Evolutionary conservation across 2,113 vertebrate species (phyloP).

Genomic region (Ellobius talpinus): DNA sequence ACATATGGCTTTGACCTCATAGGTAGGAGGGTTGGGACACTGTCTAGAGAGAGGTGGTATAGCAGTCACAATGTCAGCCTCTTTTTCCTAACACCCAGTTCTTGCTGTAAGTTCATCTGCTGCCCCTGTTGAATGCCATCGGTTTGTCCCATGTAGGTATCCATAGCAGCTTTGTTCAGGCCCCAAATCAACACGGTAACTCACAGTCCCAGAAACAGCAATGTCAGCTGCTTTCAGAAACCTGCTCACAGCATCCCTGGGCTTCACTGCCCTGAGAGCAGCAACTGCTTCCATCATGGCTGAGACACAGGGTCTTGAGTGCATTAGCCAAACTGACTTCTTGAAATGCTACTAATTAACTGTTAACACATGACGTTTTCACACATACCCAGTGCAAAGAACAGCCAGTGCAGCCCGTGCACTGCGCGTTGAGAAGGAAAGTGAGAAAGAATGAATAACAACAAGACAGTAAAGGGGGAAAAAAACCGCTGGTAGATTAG

Average conservation of each 20-base stretch:
- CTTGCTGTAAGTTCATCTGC: not conserved
- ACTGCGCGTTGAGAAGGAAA: not conserved
- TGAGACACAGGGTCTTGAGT: not conserved
- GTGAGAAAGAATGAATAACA: not conserved
- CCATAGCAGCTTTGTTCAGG: not conserved
- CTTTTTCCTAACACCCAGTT: not conserved
- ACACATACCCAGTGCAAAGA: constrained; percentile 40
- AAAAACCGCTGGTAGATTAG: not conserved
- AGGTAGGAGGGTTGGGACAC: not conserved
- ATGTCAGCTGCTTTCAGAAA: not conserved
- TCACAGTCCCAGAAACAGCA: not conserved
- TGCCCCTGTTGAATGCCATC: not conserved
- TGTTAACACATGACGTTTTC: constrained; percentile 55
- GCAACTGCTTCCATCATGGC: not conserved
- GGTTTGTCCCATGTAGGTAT: not conserved
- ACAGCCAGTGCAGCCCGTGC: constrained; percentile 9
- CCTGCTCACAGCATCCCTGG: not conserved
- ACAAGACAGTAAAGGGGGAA: not conserved
- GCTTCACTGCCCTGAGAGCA: not conserved
- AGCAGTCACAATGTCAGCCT: not conserved
- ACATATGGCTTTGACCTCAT: not conserved
- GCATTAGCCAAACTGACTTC: constrained; percentile 38
- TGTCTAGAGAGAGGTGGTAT: not conserved
- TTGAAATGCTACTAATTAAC: constrained; percentile 64
- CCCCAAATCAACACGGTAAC: not conserved